Evolutionary conservation across 1,140 invertebrate species (phyloP), one percentile per base, ranked within the genome.

Genomic region (Philopotamus ludificatus): DNA sequence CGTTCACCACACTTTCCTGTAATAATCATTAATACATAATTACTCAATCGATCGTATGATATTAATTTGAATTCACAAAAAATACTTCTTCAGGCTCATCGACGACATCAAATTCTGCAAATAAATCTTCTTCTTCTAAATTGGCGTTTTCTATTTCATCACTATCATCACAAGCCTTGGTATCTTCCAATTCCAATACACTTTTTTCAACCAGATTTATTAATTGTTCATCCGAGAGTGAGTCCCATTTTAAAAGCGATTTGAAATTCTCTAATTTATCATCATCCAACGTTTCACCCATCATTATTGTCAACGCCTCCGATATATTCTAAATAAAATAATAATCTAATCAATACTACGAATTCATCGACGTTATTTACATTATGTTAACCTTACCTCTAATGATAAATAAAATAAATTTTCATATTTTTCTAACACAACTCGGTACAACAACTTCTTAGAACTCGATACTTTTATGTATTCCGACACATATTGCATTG

Each of bases 401-500:
- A 78, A 71, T 12, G 77, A 73, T 73, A 81, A 78, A 58, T 72
- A 73, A 55, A 77, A 79, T 10, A 73, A 73, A 2, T 69, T 68
- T 20, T 72, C 70, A 63, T 79, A 79, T 57, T 77, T 81, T 63
- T 78, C 74, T 7, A 81, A 71, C 3, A 80, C 78, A 0, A 77
- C 80, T 15, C 78, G 72, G 65, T 87, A 89, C 0, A 89, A 77
- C 4, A 86, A 62, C 68, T 86, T 85, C 59, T 87, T 84, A 1
- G 82, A 80, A 50, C 84, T 84, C n/a, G 82, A 83, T 8, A 88
- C 71, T 8, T 74, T 83, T 0, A 86, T 83, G 70, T 86, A 79
- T 15, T 83, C 80, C 22, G 80, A 77, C 0, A 86, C 76, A 70
- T 89, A 90, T 53, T 84, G 79, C 73, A 89, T 76, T 0, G 87